Evolutionary conservation across 2,797 vertebrate species (phyloP).

Genomic region (Gymnothorax reevesii): DNA sequence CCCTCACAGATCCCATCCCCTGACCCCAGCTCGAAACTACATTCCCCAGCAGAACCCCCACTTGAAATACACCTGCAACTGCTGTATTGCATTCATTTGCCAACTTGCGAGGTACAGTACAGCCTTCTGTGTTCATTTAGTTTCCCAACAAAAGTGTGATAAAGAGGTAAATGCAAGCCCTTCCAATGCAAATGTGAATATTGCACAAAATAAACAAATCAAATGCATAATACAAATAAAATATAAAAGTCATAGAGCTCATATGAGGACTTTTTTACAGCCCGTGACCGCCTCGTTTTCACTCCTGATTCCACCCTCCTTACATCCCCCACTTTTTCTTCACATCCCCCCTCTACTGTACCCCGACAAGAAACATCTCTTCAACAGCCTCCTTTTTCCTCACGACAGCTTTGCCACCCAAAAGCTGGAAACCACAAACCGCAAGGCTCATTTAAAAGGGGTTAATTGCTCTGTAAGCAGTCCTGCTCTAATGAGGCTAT

Average conservation of each 20-base stretch:
- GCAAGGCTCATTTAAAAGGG: background rate
- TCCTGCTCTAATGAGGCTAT: background rate
- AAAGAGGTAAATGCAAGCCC: background rate
- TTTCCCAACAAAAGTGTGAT: background rate
- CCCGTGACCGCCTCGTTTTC: background rate
- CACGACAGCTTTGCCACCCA: background rate
- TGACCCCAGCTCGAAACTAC: too few relatives aligned
- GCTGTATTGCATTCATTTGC: background rate
- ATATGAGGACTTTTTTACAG: background rate
- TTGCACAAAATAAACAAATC: background rate
- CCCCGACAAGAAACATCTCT: background rate
- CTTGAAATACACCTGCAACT: too few relatives aligned
- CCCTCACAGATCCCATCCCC: background rate
- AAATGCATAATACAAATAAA: background rate
- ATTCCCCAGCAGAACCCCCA: too few relatives aligned
- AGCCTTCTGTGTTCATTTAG: background rate
- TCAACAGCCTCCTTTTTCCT: background rate
- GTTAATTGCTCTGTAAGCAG: slow-evolving; percentile 6
- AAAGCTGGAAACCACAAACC: background rate
- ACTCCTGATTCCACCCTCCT: background rate
- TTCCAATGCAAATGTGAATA: background rate
- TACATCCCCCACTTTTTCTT: background rate
- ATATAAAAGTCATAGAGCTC: background rate
- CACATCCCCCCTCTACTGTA: background rate
- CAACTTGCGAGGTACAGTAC: background rate